phyloP scores from a whole-genome alignment of 2,797 vertebrate genomes.

The Siniperca obscura region DNA sequence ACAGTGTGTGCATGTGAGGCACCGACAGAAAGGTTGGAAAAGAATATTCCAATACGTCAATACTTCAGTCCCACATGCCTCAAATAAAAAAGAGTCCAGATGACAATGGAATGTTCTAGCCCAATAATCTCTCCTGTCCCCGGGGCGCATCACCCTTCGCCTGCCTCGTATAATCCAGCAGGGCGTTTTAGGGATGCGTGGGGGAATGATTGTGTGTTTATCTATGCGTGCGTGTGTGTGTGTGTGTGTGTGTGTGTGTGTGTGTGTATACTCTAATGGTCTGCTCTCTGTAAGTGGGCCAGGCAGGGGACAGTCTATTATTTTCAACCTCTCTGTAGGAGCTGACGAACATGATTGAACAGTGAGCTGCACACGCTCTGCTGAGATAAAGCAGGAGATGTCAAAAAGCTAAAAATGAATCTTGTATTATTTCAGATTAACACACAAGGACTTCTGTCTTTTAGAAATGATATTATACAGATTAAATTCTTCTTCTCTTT shows the following conservation, averaged over 20 bases:
- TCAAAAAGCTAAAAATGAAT: conserved; percentile 65
- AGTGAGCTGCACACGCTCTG: conserved; percentile 39
- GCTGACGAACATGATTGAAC: conserved; percentile 68
- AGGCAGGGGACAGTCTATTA: conserved; percentile 67
- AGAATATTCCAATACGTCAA: conserved; percentile 33
- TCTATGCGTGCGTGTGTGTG: too few relatives aligned
- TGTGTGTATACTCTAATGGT: conserved; percentile 41
- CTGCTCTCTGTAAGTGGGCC: conserved; percentile 65
- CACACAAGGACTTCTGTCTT: conserved; percentile 19
- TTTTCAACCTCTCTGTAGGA: conserved; percentile 67
- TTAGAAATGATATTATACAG: conserved; percentile 29
- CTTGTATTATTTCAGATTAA: conserved; percentile 44
- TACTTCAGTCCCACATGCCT: conserved; percentile 25
- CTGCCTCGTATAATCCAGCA: conserved; percentile 61
- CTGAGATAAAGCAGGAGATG: conserved; percentile 61
- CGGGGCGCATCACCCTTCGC: conserved; percentile 52
- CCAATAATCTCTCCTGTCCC: conserved; percentile 65
- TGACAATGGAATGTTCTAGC: conserved; percentile 58
- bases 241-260: conserved; percentile 17
- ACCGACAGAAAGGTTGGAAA: conserved; percentile 17
- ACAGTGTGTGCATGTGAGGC: not conserved
- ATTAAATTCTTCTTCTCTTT: conserved; percentile 16
- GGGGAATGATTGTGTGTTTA: conserved; percentile 17
- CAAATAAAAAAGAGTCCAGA: conserved; percentile 46
- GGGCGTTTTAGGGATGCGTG: conserved; percentile 49